Evolutionary conservation across 2,797 vertebrate genomes (phyloP).

Genomic region (Phrynocephalus forsythii): DNA sequence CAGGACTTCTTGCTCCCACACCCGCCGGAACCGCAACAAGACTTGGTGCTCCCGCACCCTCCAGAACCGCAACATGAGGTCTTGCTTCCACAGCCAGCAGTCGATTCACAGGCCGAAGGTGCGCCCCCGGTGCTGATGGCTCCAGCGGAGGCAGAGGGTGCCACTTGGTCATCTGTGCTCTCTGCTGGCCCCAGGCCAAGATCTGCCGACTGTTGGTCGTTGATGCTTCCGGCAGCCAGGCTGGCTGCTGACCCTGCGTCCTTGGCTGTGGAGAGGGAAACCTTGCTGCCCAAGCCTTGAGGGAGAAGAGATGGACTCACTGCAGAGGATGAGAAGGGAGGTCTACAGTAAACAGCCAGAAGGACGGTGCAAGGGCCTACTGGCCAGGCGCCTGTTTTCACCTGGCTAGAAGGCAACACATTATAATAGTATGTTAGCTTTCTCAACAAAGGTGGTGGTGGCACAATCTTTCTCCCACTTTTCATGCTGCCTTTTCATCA

Average conservation of each 20-base stretch:
- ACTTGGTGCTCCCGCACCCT: neutral
- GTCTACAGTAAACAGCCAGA: neutral
- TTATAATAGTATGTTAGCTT: neutral
- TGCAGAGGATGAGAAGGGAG: neutral
- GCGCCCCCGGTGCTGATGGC: neutral
- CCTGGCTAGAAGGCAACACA: neutral
- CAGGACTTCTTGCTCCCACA: neutral
- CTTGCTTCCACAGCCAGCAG: neutral
- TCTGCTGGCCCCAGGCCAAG: neutral
- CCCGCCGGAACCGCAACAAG: neutral
- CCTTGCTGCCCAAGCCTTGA: neutral
- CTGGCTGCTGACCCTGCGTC: neutral
- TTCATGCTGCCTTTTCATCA: too few species aligned
- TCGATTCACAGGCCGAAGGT: neutral
- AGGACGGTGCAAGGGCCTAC: neutral
- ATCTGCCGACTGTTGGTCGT: neutral
- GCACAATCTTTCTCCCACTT: too few species aligned
- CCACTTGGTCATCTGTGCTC: neutral
- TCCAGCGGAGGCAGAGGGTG: neutral
- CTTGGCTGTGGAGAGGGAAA: neutral
- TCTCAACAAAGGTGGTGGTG: too few species aligned
- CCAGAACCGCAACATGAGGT: neutral
- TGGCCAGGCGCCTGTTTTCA: neutral
- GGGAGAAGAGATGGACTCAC: neutral
- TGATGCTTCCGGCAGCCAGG: neutral